These are phyloP conservation scores for Gerris buenoi DNA, from an alignment of 1,140 invertebrate genomes.

Conservation along the genomic window DNA sequence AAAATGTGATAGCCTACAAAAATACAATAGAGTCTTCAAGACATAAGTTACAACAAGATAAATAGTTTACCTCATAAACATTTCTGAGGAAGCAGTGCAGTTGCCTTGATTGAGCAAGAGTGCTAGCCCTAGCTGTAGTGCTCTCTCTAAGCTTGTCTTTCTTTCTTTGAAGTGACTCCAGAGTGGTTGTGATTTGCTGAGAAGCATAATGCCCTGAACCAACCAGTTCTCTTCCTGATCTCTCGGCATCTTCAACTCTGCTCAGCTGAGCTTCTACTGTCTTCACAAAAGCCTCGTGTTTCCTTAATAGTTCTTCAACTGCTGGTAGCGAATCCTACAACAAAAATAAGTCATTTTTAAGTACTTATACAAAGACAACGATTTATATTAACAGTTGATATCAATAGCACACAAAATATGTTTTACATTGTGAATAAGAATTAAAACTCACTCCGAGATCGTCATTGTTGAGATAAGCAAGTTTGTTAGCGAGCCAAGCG, in stretches of 20 bases:
- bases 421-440: no score
- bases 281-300: conserved; percentile 80
- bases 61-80: conserved; percentile 58
- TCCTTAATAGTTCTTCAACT: conserved; percentile 72
- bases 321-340: conserved; percentile 42
- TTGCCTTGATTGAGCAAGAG: conserved; percentile 59
- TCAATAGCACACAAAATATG: no score
- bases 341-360: no score
- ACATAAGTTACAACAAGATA: no score
- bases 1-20: no score
- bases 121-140: conserved; percentile 44
- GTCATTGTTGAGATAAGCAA: conserved; percentile 85
- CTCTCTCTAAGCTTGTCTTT: conserved; percentile 43
- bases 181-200: conserved; percentile 41
- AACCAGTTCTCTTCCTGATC: conserved; percentile 48
- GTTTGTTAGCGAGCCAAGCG: conserved; percentile 74
- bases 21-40: no score
- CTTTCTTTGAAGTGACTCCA: conserved; percentile 43
- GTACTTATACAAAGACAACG: no score
- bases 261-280: conserved; percentile 64
- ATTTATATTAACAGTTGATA: no score
- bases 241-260: conserved; percentile 60
- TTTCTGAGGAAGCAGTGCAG: conserved; percentile 76
- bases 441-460: conserved; percentile 62
- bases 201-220: conserved; percentile 46